Evolutionary conservation across 2,888 invertebrate species (phyloP).

Genomic region (Eupithecia abbreviata): DNA sequence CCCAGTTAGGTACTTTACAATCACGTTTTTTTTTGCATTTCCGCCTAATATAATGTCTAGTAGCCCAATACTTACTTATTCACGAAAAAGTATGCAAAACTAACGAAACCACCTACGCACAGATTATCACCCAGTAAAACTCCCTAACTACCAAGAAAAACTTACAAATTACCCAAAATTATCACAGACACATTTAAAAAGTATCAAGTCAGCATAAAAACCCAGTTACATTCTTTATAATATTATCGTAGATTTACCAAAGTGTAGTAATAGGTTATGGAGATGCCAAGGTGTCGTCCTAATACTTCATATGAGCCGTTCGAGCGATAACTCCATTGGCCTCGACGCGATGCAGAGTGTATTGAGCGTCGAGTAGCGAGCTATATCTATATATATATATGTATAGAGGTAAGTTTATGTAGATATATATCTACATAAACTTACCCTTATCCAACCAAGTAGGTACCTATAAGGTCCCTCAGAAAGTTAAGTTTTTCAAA

Average conservation of each 20-base stretch:
- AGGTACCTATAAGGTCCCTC: background rate
- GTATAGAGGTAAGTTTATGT: too few species aligned
- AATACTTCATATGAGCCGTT: background rate
- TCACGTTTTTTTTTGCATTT: background rate
- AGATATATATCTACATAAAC: background rate
- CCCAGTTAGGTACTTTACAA: background rate
- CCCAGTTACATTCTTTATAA: background rate
- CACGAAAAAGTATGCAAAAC: background rate
- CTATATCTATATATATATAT: background rate
- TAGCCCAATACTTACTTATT: background rate
- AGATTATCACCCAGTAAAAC: constrained; percentile 3
- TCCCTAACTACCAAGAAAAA: constrained; percentile 3
- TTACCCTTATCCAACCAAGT: background rate
- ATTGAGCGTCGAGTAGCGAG: background rate
- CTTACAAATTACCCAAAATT: constrained; percentile 15
- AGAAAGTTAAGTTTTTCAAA: too few species aligned
- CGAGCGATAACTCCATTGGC: background rate
- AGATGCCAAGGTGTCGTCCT: background rate
- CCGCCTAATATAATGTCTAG: background rate
- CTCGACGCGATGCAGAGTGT: background rate
- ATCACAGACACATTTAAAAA: constrained; percentile 15
- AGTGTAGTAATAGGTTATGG: background rate
- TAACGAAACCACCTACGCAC: background rate
- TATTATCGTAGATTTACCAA: background rate
- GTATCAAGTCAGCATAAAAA: constrained; percentile 33